These are phyloP conservation scores for Lymantria dispar DNA, from an alignment of 2,888 invertebrate genomes.

Conservation along the genomic window DNA sequence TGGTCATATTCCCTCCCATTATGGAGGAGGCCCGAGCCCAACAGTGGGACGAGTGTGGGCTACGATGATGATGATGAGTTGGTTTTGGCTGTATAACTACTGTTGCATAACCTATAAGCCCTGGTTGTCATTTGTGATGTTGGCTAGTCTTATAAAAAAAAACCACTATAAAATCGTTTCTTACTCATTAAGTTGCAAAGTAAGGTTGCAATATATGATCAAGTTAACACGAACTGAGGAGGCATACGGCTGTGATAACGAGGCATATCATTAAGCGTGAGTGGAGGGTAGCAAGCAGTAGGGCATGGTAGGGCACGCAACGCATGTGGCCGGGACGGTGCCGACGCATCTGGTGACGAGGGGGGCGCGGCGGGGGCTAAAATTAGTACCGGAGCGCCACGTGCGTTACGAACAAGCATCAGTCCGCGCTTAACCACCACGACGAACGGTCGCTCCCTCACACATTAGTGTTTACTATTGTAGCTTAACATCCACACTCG, in stretches of 20 bases:
- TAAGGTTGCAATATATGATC: constrained; percentile 6
- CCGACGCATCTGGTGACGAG: constrained; percentile 75
- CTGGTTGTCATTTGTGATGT: not conserved
- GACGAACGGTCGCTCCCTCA: constrained; percentile 51
- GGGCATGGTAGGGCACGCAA: constrained; percentile 70
- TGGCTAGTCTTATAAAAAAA: not conserved
- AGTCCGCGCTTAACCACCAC: constrained; percentile 73
- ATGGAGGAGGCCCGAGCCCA: too few species aligned
- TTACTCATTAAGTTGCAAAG: not conserved
- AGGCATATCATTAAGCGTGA: constrained; percentile 70
- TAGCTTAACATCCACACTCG: constrained; percentile 44
- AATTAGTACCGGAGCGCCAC: constrained; percentile 82
- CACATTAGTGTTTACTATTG: constrained; percentile 54
- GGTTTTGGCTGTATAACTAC: too few species aligned
- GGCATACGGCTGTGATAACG: constrained; percentile 62
- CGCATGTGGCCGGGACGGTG: constrained; percentile 73
- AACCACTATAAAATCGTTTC: not conserved
- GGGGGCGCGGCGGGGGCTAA: constrained; percentile 82
- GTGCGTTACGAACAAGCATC: constrained; percentile 66
- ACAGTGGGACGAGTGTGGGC: too few species aligned
- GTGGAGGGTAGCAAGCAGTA: constrained; percentile 67
- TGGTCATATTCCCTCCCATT: too few species aligned
- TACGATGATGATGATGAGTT: too few species aligned
- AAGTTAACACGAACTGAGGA: constrained; percentile 25
- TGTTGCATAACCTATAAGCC: too few species aligned